Conservation (phyloP, 1,140 invertebrate genomes). For the Asobara japonica region DNA sequence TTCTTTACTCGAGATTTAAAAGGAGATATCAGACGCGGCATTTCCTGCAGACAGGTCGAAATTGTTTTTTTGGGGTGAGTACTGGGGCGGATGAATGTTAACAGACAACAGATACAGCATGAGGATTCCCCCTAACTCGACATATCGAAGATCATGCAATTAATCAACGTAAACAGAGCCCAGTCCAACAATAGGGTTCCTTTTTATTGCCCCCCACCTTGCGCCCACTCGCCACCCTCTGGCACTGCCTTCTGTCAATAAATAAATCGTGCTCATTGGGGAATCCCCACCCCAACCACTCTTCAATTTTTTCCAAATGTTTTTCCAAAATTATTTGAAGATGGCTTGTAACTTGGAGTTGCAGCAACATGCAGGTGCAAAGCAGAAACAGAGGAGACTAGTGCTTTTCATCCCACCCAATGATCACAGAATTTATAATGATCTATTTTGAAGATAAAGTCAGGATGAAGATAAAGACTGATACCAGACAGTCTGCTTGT, state of each 20-base stretch:
- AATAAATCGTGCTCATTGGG: conserved; percentile 51
- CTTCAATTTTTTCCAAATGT: neutral
- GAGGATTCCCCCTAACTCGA: neutral
- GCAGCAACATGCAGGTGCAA: too few species aligned
- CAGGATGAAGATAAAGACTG: too few species aligned
- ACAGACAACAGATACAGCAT: conserved; percentile 16
- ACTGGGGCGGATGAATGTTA: conserved; percentile 27
- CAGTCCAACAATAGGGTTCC: conserved; percentile 43
- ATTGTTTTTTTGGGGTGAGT: conserved; percentile 23
- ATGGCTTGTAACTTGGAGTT: too few species aligned
- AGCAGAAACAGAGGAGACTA: too few species aligned
- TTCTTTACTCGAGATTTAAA: conserved; percentile 11
- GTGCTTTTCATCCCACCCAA: too few species aligned
- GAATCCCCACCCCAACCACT: conserved; percentile 13
- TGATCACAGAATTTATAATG: too few species aligned
- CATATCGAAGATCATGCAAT: conserved; percentile 49
- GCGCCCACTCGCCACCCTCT: conserved; percentile 38
- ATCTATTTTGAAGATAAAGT: too few species aligned
- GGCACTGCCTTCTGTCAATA: conserved; percentile 50
- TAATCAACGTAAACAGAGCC: conserved; percentile 57
- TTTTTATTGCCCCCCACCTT: conserved; percentile 48
- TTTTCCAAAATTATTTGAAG: neutral
- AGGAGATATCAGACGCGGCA: conserved; percentile 28
- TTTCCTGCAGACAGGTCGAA: conserved; percentile 30
- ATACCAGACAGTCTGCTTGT: too few species aligned